These are phyloP conservation scores for Saccopteryx bilineata DNA, from an alignment of 2,113 vertebrate species.

Conservation along the genomic window DNA sequence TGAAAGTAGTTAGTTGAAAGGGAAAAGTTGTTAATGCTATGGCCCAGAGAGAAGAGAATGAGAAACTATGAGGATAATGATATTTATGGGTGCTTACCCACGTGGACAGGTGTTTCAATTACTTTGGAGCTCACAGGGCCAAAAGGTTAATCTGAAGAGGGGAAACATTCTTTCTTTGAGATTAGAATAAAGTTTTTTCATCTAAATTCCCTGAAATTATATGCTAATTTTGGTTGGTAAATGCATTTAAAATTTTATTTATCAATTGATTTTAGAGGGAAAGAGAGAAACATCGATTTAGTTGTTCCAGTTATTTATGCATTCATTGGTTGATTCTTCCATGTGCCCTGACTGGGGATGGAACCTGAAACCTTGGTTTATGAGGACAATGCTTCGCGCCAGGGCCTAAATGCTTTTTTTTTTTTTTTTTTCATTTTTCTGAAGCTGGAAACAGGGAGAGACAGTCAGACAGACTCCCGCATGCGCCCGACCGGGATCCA, in stretches of 20 bases:
- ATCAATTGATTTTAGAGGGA: too few species aligned
- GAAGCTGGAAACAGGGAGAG: too few species aligned
- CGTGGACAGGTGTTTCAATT: background rate
- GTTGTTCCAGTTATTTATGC: too few species aligned
- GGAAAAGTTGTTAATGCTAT: background rate
- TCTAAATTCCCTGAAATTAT: conserved; percentile 23
- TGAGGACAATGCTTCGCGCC: too few species aligned
- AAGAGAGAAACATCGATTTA: too few species aligned
- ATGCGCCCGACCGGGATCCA: too few species aligned
- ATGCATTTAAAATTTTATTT: background rate
- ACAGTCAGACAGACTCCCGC: too few species aligned
- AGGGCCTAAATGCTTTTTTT: background rate
- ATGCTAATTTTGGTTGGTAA: background rate
- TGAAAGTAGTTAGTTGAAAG: conserved; percentile 53
- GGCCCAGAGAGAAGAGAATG: background rate
- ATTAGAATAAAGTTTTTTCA: conserved; percentile 44
- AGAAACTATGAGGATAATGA: background rate
- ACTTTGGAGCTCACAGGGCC: background rate
- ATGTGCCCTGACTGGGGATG: too few species aligned
- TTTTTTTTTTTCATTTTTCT: too few species aligned
- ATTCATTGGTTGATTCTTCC: too few species aligned
- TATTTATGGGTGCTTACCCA: conserved; percentile 29
- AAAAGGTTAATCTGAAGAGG: background rate
- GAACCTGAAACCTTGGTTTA: too few species aligned
- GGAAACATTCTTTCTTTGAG: conserved; percentile 20